Percentiles rank a stretch among this genome's conserved stretches.
Evolutionary conservation across 2,113 vertebrate genomes (phyloP).

Genomic region (Numenius arquata): DNA sequence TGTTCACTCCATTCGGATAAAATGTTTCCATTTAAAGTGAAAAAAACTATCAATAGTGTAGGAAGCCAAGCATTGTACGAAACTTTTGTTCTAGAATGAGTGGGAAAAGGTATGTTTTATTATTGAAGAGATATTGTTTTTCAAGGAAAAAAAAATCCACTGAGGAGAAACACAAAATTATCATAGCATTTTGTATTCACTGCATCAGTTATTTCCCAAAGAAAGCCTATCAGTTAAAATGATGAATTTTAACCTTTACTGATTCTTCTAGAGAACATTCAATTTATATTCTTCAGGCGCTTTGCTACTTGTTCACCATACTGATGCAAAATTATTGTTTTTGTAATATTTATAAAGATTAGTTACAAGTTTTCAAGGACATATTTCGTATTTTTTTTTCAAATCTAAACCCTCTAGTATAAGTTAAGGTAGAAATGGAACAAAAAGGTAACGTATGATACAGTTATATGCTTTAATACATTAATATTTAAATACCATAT

Average conservation of each 20-base stretch:
- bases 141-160: not conserved
- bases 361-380: slow-evolving; percentile 74
- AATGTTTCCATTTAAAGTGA: not conserved
- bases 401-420: slow-evolving; percentile 45
- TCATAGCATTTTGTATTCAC: slow-evolving; percentile 74
- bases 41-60: not conserved
- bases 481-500: slow-evolving; percentile 62
- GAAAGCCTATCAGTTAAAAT: slow-evolving; percentile 83
- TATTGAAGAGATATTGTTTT: slow-evolving; percentile 28
- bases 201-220: slow-evolving; percentile 69
- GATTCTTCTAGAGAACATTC: slow-evolving; percentile 77
- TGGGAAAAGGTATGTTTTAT: slow-evolving; percentile 7
- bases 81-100: slow-evolving; percentile 28
- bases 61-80: not conserved
- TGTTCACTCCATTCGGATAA: not conserved
- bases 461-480: slow-evolving; percentile 46
- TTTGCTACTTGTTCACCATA: slow-evolving; percentile 73
- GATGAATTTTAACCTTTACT: slow-evolving; percentile 86
- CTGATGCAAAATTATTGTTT: slow-evolving; percentile 81
- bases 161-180: slow-evolving; percentile 59
- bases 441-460: slow-evolving; percentile 14
- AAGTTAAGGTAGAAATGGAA: slow-evolving; percentile 24
- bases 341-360: slow-evolving; percentile 76
- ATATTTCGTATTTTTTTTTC: slow-evolving; percentile 31
- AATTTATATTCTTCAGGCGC: slow-evolving; percentile 80